A percentile compares a stretch with the other conserved stretches of the same genome.
These are phyloP conservation scores for Falcunculus frontatus DNA, from an alignment of 2,113 vertebrate genomes.

Conservation along the genomic window DNA sequence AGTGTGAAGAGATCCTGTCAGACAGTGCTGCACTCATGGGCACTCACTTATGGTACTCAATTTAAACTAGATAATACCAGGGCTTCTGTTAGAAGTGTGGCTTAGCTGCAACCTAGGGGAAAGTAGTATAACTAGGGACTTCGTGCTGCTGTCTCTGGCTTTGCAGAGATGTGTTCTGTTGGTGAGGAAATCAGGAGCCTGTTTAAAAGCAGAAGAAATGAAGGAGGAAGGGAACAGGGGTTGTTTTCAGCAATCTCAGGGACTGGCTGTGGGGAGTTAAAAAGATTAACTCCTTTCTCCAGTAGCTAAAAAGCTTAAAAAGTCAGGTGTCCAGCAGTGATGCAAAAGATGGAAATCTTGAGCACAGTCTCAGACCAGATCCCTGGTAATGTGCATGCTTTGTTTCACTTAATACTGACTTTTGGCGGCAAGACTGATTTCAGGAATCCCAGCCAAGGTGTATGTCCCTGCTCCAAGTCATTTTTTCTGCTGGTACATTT, in stretches of 20 bases:
- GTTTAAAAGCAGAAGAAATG: neutral
- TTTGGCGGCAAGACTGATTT: neutral
- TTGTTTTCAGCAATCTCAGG: neutral
- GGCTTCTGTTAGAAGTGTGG: neutral
- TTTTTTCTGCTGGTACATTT: neutral
- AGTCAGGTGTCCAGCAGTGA: neutral
- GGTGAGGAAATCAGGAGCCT: neutral
- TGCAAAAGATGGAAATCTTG: neutral
- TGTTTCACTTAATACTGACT: neutral
- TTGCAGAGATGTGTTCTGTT: neutral
- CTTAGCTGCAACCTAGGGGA: neutral
- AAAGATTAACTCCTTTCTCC: neutral
- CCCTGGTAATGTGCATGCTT: neutral
- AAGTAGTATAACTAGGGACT: neutral
- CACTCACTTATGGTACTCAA: neutral
- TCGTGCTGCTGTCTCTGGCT: neutral
- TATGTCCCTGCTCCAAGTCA: rapidly evolving
- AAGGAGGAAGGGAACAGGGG: neutral
- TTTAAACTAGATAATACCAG: neutral
- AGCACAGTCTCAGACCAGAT: neutral
- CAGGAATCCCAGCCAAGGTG: neutral
- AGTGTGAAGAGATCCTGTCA: neutral
- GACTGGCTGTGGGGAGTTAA: neutral
- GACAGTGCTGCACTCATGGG: neutral
- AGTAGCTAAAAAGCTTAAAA: neutral